phyloP scores from a whole-genome alignment of 1,140 invertebrate species.

The Achroia grisella region DNA sequence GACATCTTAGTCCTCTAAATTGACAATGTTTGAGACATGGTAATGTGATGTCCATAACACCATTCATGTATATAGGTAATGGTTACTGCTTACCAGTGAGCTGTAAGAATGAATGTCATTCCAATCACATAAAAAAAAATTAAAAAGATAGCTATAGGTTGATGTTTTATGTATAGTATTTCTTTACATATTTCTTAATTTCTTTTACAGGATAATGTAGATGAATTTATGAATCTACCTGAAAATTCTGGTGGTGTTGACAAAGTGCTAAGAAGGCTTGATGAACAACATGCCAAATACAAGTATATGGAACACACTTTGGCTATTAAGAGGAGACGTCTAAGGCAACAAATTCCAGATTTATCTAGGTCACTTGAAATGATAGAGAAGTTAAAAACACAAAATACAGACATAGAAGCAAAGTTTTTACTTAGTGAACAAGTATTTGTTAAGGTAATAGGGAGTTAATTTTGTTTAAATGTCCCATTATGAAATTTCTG shows the following conservation, averaged over 20 bases:
- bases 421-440: slow-evolving; percentile 97
- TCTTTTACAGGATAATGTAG: slow-evolving; percentile 91
- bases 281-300: slow-evolving; percentile 96
- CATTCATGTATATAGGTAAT: too few relatives aligned
- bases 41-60: too few relatives aligned
- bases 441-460: slow-evolving; percentile 87
- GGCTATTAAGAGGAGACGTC: slow-evolving; percentile 85
- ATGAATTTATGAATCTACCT: slow-evolving; percentile 89
- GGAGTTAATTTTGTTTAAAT: too few relatives aligned
- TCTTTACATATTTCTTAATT: too few relatives aligned
- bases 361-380: slow-evolving; percentile 93
- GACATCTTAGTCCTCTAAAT: too few relatives aligned
- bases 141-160: too few relatives aligned
- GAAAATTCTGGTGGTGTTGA: slow-evolving; percentile 89
- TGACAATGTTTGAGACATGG: too few relatives aligned
- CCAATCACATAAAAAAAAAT: too few relatives aligned
- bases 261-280: slow-evolving; percentile 87
- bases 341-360: slow-evolving; percentile 94
- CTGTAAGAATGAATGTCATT: too few relatives aligned
- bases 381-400: slow-evolving; percentile 89
- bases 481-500: too few relatives aligned
- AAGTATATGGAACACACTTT: slow-evolving; percentile 98
- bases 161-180: too few relatives aligned
- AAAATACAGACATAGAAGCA: slow-evolving; percentile 88
- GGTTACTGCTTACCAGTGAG: too few relatives aligned